Percentiles rank a stretch among this genome's conserved stretches.
Conservation (phyloP, 1,140 invertebrate genomes). For the Zaprionus nigranus region DNA sequence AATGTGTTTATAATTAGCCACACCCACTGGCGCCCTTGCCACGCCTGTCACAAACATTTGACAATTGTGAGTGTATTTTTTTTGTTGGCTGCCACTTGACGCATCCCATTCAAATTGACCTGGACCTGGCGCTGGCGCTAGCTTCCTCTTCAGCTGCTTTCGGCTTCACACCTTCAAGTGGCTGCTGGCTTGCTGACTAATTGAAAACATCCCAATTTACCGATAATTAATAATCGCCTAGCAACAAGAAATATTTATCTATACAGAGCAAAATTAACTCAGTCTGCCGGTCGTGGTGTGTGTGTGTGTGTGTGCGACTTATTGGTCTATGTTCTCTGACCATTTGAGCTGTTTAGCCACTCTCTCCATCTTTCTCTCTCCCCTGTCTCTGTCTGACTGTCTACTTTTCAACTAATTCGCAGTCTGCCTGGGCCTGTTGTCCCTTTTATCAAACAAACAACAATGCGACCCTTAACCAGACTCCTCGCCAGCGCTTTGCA, state of each 20-base stretch:
- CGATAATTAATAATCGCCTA: conserved; percentile 68
- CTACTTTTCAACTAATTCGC: conserved; percentile 27
- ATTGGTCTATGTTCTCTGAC: conserved; percentile 1
- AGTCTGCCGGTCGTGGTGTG: not conserved
- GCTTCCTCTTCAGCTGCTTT: conserved; percentile 17
- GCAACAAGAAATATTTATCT: conserved; percentile 9
- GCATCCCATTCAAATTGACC: conserved; percentile 16
- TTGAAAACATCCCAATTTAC: conserved; percentile 64
- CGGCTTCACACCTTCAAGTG: conserved; percentile 55
- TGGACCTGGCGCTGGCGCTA: conserved; percentile 28
- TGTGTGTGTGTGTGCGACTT: conserved; percentile 23
- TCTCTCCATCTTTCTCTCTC: conserved; percentile 6
- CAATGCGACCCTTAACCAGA: conserved; percentile 52
- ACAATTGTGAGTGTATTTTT: conserved; percentile 27
- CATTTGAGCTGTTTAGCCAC: conserved; percentile 59
- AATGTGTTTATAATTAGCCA: conserved; percentile 68
- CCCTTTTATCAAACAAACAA: conserved; percentile 68
- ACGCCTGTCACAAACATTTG: conserved; percentile 66
- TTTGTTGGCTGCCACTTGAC: conserved; percentile 30
- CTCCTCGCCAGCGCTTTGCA: conserved; percentile 8
- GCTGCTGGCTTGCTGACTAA: conserved; percentile 44
- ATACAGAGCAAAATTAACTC: conserved; percentile 43
- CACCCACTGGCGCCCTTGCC: conserved; percentile 29
- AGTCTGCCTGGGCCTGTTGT: conserved; percentile 9
- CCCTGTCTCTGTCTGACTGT: conserved; percentile 10